Evolutionary conservation across 92 coral and sea anemone species (phyloP).

Genomic region (Pocillopora grandis): DNA sequence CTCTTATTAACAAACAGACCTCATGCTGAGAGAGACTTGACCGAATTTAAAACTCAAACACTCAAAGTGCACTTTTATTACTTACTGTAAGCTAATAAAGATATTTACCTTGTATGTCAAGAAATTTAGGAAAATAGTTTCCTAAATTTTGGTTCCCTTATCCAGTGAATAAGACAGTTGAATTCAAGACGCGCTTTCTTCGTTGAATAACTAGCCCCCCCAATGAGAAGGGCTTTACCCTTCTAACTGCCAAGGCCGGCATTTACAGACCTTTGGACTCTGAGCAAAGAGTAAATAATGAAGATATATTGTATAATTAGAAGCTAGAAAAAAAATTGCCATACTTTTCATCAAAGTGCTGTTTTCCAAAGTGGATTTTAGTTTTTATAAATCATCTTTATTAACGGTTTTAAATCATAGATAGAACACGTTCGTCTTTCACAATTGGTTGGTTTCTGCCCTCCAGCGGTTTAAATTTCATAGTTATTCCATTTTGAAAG

Average conservation of each 20-base stretch:
- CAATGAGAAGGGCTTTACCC: constrained; percentile 2
- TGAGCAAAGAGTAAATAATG: background rate
- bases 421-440: background rate
- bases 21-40: background rate
- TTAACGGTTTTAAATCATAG: background rate
- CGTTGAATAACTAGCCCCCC: constrained; percentile 21
- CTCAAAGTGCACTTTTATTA: background rate
- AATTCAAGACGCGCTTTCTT: constrained; percentile 7
- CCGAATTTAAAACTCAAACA: background rate
- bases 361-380: background rate
- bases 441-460: background rate
- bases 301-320: background rate
- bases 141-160: background rate
- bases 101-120: background rate
- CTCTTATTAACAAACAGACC: constrained; percentile 14
- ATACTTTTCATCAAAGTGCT: background rate
- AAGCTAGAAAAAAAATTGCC: background rate
- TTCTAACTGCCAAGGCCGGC: background rate
- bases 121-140: background rate
- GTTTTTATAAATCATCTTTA: background rate
- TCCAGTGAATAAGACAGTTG: background rate
- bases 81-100: background rate
- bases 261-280: background rate
- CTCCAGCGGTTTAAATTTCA: constrained; percentile 18
- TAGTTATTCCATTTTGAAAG: constrained; percentile 15